These are phyloP conservation scores for Pelmatolapia mariae DNA, from an alignment of 2,113 vertebrate species.

Conservation along the genomic window DNA sequence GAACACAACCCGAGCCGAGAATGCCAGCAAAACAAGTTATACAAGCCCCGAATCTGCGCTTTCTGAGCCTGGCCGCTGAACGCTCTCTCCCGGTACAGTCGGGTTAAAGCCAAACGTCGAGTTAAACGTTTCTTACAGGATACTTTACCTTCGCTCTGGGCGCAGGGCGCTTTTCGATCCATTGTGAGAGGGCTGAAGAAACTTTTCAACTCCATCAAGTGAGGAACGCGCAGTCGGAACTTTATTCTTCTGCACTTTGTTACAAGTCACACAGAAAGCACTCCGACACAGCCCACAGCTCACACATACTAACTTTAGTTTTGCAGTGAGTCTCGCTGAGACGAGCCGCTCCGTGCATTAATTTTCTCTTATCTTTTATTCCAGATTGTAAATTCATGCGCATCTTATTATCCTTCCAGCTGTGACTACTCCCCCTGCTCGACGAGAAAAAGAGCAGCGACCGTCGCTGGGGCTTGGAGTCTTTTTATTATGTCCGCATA, in stretches of 20 bases:
- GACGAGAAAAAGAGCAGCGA: slow-evolving; percentile 10
- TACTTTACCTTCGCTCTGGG: slow-evolving; percentile 64
- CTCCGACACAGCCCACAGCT: neutral
- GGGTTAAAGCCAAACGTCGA: neutral
- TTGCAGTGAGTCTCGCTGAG: neutral
- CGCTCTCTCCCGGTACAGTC: neutral
- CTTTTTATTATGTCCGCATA: slow-evolving; percentile 1
- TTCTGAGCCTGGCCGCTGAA: neutral
- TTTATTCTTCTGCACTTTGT: slow-evolving; percentile 7
- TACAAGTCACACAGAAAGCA: neutral
- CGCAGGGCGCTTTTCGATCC: slow-evolving; percentile 60
- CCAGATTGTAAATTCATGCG: slow-evolving; percentile 71
- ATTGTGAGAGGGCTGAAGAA: slow-evolving; percentile 54
- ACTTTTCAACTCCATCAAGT: slow-evolving; percentile 66
- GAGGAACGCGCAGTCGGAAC: slow-evolving; percentile 38
- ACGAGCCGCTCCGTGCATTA: slow-evolving; percentile 8
- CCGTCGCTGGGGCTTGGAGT: slow-evolving; percentile 55
- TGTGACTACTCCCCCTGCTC: slow-evolving; percentile 64
- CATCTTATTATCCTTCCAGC: slow-evolving; percentile 77
- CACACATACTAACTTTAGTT: neutral
- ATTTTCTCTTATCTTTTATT: slow-evolving; percentile 63
- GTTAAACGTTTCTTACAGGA: neutral
- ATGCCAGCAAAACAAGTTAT: slow-evolving; percentile 73
- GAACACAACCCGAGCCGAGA: slow-evolving; percentile 41
- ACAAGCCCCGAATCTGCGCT: slow-evolving; percentile 44